Conservation (phyloP, 2,888 invertebrate species). For the Diabrotica balteata region DNA sequence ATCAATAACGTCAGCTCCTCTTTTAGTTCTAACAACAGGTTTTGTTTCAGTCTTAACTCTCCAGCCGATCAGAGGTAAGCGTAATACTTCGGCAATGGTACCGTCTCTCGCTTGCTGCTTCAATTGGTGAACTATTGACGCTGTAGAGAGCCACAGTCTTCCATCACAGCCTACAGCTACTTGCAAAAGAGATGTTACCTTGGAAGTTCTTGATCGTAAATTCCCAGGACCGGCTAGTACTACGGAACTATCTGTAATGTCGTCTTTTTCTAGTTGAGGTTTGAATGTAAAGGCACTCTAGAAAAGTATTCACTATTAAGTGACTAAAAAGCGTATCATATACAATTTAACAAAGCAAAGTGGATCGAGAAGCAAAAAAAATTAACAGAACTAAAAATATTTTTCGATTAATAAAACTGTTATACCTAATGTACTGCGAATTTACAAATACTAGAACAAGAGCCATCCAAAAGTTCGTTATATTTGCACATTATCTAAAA, state of each 20-base stretch:
- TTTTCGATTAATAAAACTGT: too few relatives aligned
- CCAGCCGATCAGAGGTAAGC: conserved; percentile 77
- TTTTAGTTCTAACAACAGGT: conserved; percentile 47
- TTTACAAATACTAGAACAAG: background rate
- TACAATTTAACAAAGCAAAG: too few relatives aligned
- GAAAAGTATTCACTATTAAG: conserved; percentile 36
- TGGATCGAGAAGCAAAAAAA: too few relatives aligned
- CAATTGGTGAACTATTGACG: conserved; percentile 71
- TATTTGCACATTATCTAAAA: background rate
- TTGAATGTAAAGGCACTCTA: conserved; percentile 65
- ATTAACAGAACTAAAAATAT: too few relatives aligned
- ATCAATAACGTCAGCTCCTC: conserved; percentile 35
- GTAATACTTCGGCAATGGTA: conserved; percentile 71
- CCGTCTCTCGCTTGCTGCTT: conserved; percentile 76
- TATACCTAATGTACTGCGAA: too few relatives aligned
- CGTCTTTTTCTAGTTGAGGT: conserved; percentile 58
- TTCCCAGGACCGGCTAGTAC: conserved; percentile 65
- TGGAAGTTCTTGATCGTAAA: conserved; percentile 59
- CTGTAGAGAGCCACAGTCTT: conserved; percentile 71
- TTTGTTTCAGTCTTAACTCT: conserved; percentile 64
- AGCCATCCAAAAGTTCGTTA: background rate
- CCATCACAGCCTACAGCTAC: conserved; percentile 80
- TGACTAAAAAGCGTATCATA: too few relatives aligned
- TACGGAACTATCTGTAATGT: conserved; percentile 60
- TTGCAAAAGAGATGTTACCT: conserved; percentile 61